phyloP scores from a whole-genome alignment of 23 tunicate genomes.

The Ascidia mentula region DNA sequence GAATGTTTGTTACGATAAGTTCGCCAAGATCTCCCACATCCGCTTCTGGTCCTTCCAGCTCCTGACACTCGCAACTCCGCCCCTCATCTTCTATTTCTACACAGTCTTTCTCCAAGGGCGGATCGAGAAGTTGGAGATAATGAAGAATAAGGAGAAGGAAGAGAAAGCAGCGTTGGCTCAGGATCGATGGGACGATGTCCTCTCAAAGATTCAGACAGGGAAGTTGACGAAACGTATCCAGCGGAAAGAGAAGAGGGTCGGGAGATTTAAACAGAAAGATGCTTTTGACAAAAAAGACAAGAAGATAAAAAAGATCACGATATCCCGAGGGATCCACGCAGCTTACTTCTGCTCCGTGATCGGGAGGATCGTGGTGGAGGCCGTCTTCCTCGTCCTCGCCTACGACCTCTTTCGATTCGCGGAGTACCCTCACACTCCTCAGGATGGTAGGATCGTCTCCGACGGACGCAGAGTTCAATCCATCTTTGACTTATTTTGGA shows the following conservation, averaged over 20 bases:
- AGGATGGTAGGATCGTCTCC: constrained; percentile 30
- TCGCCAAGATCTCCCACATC: constrained; percentile 94
- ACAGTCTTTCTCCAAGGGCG: constrained; percentile 40
- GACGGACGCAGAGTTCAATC: constrained; percentile 41
- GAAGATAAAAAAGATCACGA: constrained; percentile 25
- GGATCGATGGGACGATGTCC: constrained; percentile 25
- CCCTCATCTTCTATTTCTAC: constrained; percentile 74
- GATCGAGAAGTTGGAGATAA: constrained; percentile 47
- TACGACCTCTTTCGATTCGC: constrained; percentile 74
- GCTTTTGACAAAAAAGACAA: constrained; percentile 32
- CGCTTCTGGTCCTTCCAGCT: constrained; percentile 93
- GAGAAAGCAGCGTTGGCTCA: background rate
- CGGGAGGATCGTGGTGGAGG: constrained; percentile 44
- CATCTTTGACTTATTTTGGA: constrained; percentile 59
- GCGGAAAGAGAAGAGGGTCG: constrained; percentile 31
- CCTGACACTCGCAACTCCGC: constrained; percentile 64
- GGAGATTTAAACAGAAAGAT: constrained; percentile 44
- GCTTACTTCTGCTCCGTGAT: constrained; percentile 60
- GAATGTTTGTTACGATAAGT: constrained; percentile 90
- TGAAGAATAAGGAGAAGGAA: constrained; percentile 20
- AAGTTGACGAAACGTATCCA: background rate
- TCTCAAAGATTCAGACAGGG: background rate
- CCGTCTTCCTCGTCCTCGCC: constrained; percentile 55
- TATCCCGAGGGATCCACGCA: constrained; percentile 40
- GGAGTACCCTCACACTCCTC: constrained; percentile 45